Evolutionary conservation across 92 coral and sea anemone species (phyloP), one percentile per base, ranked within the genome.

Genomic region (Paragorgia papillata): DNA sequence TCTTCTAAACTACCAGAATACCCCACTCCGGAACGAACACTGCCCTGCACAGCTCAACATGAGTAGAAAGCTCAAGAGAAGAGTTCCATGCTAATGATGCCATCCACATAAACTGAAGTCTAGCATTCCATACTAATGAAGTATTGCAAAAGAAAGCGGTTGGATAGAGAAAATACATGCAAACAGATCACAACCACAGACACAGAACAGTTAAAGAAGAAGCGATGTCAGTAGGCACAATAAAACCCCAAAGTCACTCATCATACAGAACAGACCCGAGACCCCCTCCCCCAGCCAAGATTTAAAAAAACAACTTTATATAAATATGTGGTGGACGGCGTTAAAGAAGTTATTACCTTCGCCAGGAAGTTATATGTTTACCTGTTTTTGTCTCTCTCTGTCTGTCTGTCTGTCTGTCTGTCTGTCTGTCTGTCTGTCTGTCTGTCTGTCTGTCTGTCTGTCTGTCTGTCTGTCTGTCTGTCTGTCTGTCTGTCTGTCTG

Each of bases 41-140:
- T 82, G 75, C 31, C 81, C 76, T 15, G 75, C 76, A 51, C 82
- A 82, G 43, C 37, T 74, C n/a, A 74, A 75, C 76, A 82, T 82
- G 74, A 54, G 66, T 14, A 51, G 69, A 9, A 53, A 40, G 57
- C 84, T 66, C 49, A 33, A 33, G 17, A 60, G 73, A 10, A 61
- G 74, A 60, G 51, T 77, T 17, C 73, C 75, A 37, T 12, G 12
- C 43, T 37, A n/a, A 4, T 12, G 6, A 37, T 37, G 43, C 43
- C 43, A 37, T 37, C 43, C 43, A 37, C 43, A 67, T 15, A 54
- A 67, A 19, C 20, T 41, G 22, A 41, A 7, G 18, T 56, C 74
- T 43, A 41, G 74, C 74, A 20, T 24, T 22, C 74, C 76, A 20
- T 56, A 49, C n/a, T 28, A n/a, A 69, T 48, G 62, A 69, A 43